These are phyloP conservation scores for Epinotia bilunana DNA, from an alignment of 2,888 invertebrate species.

Conservation along the genomic window DNA sequence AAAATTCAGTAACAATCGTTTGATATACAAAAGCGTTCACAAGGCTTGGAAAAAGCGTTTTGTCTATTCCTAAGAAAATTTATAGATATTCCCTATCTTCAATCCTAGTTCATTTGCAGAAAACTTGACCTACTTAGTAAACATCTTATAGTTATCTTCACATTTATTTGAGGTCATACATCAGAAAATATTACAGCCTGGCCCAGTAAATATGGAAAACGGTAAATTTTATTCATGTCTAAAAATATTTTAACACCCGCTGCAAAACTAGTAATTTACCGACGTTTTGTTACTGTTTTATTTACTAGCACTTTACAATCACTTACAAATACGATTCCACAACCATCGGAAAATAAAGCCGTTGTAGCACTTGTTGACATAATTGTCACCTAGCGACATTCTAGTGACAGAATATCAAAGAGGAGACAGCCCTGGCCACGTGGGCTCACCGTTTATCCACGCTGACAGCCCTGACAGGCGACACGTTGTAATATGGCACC, in stretches of 20 bases:
- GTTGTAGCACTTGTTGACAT: slow-evolving; percentile 46
- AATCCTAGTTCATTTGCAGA: too few species aligned
- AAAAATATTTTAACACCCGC: not conserved
- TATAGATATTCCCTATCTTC: too few species aligned
- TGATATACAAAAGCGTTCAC: too few species aligned
- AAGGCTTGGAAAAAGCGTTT: too few species aligned
- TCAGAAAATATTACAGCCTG: too few species aligned
- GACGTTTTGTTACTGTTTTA: not conserved
- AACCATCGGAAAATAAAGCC: slow-evolving; percentile 15
- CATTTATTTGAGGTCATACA: too few species aligned
- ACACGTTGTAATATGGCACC: slow-evolving; percentile 54
- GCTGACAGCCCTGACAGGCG: slow-evolving; percentile 52
- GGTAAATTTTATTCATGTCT: too few species aligned
- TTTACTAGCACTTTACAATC: not conserved
- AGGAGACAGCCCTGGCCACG: slow-evolving; percentile 53
- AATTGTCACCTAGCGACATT: slow-evolving; percentile 48
- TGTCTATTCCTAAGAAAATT: not conserved
- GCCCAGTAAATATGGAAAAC: too few species aligned
- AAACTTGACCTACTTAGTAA: too few species aligned
- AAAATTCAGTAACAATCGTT: too few species aligned
- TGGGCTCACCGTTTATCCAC: slow-evolving; percentile 56
- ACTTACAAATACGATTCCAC: slow-evolving; percentile 10
- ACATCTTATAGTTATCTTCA: too few species aligned
- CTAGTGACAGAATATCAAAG: slow-evolving; percentile 41
- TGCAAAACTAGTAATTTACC: not conserved